Conservation (phyloP, 2,797 vertebrate genomes). For the Cyclopterus lumpus region DNA sequence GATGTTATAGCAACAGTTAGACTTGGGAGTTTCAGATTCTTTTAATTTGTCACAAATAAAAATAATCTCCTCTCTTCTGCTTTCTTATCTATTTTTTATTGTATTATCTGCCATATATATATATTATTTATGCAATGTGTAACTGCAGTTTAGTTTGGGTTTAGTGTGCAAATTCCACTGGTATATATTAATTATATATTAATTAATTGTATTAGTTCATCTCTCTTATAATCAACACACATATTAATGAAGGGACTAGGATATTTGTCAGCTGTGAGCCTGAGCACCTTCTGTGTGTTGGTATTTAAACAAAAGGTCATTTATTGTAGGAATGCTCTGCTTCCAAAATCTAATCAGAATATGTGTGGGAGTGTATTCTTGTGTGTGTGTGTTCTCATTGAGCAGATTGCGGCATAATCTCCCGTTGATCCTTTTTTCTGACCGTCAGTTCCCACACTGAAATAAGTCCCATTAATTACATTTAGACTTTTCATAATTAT, state of each 20-base stretch:
- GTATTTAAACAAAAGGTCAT: constrained; percentile 78
- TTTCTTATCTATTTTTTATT: neutral
- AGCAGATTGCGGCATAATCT: constrained; percentile 72
- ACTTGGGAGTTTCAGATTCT: neutral
- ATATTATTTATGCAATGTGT: neutral
- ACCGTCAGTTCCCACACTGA: constrained; percentile 48
- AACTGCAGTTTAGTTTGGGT: constrained; percentile 17
- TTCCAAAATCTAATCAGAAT: constrained; percentile 60
- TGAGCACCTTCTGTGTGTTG: constrained; percentile 74
- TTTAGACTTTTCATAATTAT: constrained; percentile 49
- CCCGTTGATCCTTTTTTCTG: constrained; percentile 52
- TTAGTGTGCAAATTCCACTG: constrained; percentile 16
- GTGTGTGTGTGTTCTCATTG: constrained; percentile 20
- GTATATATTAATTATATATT: too few species aligned
- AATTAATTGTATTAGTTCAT: constrained; percentile 23
- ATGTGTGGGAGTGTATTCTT: constrained; percentile 27
- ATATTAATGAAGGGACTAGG: constrained; percentile 36
- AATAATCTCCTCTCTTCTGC: neutral
- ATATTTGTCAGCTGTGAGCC: constrained; percentile 55
- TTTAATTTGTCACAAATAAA: neutral
- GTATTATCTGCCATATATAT: neutral
- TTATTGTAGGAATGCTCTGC: constrained; percentile 67
- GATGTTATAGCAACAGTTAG: neutral
- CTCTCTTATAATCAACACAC: constrained; percentile 31
- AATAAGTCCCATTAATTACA: constrained; percentile 64